A percentile compares a stretch with the other conserved stretches of the same genome.
phyloP scores from a whole-genome alignment of 92 coral and sea anemone genomes.

The Pocillopora meandrina region DNA sequence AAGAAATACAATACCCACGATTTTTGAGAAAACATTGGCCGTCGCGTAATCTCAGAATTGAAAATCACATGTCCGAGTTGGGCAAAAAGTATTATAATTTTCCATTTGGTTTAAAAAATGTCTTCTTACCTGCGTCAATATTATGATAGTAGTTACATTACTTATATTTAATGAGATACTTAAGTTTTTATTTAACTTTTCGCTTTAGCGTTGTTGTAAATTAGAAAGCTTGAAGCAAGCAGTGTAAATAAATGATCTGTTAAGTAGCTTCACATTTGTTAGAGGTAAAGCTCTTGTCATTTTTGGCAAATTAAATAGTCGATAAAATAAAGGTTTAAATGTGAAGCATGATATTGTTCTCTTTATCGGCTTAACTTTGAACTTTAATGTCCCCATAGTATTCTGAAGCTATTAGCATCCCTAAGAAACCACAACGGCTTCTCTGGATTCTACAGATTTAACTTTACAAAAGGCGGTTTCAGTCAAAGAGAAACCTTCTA shows the following conservation, averaged over 20 bases:
- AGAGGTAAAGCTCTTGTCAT: not conserved
- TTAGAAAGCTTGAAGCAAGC: not conserved
- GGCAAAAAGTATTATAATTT: not conserved
- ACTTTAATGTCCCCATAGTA: not conserved
- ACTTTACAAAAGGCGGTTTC: not conserved
- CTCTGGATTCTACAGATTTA: not conserved
- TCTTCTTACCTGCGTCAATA: not conserved
- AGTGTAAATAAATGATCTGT: not conserved
- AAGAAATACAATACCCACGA: not conserved
- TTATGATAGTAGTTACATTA: not conserved
- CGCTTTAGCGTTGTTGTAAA: not conserved
- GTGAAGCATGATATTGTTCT: not conserved
- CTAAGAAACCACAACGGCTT: not conserved
- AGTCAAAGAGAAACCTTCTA: not conserved
- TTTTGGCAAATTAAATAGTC: not conserved
- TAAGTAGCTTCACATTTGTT: not conserved
- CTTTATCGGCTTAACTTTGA: not conserved
- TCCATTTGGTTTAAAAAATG: not conserved
- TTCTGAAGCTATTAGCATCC: not conserved
- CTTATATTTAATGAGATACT: not conserved
- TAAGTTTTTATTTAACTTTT: not conserved
- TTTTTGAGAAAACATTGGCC: not conserved
- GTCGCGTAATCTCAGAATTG: not conserved
- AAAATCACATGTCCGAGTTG: not conserved
- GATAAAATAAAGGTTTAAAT: not conserved